Percentiles rank a stretch among this genome's conserved stretches.
phyloP scores from a whole-genome alignment of 92 coral and sea anemone species.

The Zoanthus solanderi region DNA sequence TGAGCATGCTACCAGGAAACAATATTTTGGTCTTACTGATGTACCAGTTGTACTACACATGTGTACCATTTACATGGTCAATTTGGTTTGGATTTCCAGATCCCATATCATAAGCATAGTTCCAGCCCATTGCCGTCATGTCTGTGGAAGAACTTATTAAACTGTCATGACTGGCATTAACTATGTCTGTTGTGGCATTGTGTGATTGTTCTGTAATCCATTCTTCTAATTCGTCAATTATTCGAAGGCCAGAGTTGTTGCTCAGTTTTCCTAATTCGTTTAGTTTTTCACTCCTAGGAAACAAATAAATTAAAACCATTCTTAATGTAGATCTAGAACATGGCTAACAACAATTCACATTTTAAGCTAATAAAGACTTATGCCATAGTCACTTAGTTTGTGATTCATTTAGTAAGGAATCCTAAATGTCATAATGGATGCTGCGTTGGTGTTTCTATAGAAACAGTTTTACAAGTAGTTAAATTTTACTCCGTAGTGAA shows the following conservation, averaged over 20 bases:
- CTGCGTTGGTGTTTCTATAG: too few relatives aligned
- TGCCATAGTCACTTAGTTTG: too few relatives aligned
- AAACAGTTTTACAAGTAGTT: too few relatives aligned
- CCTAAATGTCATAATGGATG: too few relatives aligned
- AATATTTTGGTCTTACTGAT: too few relatives aligned
- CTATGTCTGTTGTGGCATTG: conserved; percentile 63
- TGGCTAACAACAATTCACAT: too few relatives aligned
- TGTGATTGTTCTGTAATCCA: conserved; percentile 91
- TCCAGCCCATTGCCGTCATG: conserved; percentile 86
- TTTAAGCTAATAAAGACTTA: background rate
- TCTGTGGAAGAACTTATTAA: conserved; percentile 82
- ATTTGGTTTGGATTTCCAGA: conserved; percentile 67
- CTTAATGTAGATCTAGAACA: background rate
- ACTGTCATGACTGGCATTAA: conserved; percentile 76
- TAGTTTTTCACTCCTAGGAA: conserved; percentile 71
- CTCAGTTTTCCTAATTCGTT: conserved; percentile 69
- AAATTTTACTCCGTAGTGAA: too few relatives aligned
- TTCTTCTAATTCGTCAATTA: conserved; percentile 84
- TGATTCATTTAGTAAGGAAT: too few relatives aligned
- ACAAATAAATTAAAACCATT: background rate
- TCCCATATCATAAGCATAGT: conserved; percentile 66
- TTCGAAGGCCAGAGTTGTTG: conserved; percentile 74
- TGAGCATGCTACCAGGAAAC: too few relatives aligned
- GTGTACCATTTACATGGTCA: conserved; percentile 86
- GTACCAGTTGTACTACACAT: conserved; percentile 46